phyloP scores from a whole-genome alignment of 2,113 vertebrate species.

The Glareola pratincola region DNA sequence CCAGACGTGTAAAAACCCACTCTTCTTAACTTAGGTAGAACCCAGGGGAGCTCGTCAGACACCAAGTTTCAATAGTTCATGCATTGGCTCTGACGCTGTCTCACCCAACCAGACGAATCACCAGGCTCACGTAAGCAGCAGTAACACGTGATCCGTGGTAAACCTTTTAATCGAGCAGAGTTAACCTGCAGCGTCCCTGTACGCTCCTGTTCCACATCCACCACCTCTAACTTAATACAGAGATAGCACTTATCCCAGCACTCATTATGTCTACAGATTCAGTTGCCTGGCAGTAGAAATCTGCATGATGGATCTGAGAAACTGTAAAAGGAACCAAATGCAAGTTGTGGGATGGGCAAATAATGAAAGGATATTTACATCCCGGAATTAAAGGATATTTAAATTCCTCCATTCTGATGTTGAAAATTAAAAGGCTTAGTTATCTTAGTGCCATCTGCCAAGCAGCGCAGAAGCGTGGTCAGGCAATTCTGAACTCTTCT shows the following conservation, averaged over 20 bases:
- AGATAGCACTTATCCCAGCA: accelerated
- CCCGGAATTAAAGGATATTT: neutral
- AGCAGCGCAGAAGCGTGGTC: neutral
- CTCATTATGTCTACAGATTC: neutral
- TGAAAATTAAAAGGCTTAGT: neutral
- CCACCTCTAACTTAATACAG: no score
- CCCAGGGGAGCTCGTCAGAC: neutral
- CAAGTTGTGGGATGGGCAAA: neutral
- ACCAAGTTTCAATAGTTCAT: neutral
- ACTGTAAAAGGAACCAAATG: neutral
- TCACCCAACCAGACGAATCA: neutral
- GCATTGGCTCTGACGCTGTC: neutral
- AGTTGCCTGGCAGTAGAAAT: neutral
- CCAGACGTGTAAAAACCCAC: neutral
- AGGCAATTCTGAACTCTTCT: neutral
- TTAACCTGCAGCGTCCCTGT: accelerated
- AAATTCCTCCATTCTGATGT: neutral
- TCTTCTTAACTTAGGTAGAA: neutral
- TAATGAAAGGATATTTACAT: neutral
- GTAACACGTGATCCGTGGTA: accelerated
- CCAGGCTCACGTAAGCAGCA: accelerated
- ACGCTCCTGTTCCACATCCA: neutral
- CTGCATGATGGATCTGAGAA: neutral
- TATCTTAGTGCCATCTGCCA: neutral
- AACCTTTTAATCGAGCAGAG: neutral